Percentiles rank a stretch among this genome's conserved stretches.
Conservation (phyloP, 2,888 invertebrate species). For the Cryptosula pallasiana region DNA sequence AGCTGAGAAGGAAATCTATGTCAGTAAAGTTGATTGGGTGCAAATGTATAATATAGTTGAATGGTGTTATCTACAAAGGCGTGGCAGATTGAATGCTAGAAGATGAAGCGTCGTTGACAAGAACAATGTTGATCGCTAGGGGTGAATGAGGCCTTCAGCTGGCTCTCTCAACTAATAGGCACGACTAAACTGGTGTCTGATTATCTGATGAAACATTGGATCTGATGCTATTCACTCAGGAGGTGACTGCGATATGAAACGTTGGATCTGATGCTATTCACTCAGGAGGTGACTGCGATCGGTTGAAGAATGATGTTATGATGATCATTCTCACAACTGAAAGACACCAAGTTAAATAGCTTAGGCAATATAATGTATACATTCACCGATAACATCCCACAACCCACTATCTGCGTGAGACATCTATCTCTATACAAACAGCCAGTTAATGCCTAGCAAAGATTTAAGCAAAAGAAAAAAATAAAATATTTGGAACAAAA, state of each 20-base stretch:
- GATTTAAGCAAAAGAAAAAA: no score
- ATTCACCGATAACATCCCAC: no score
- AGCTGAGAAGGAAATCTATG: not conserved
- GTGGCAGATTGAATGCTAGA: not conserved
- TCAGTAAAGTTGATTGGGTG: not conserved
- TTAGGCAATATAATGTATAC: no score
- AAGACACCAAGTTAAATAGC: slow-evolving; percentile 17
- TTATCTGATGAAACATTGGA: not conserved
- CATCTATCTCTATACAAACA: no score
- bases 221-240: not conserved
- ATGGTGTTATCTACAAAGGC: not conserved
- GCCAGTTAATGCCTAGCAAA: no score
- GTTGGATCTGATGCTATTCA: not conserved
- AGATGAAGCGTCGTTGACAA: no score
- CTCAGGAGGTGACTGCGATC: not conserved
- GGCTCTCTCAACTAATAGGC: no score
- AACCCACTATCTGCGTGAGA: no score
- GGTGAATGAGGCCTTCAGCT: not conserved
- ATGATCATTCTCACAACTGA: slow-evolving; percentile 21
- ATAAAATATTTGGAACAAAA: no score
- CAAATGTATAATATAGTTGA: not conserved
- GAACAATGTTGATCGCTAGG: not conserved
- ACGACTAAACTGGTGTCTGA: no score
- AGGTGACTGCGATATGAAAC: not conserved
- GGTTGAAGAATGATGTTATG: slow-evolving; percentile 22